phyloP scores from a whole-genome alignment of 2,888 invertebrate species.

The Andrena flavipes region DNA sequence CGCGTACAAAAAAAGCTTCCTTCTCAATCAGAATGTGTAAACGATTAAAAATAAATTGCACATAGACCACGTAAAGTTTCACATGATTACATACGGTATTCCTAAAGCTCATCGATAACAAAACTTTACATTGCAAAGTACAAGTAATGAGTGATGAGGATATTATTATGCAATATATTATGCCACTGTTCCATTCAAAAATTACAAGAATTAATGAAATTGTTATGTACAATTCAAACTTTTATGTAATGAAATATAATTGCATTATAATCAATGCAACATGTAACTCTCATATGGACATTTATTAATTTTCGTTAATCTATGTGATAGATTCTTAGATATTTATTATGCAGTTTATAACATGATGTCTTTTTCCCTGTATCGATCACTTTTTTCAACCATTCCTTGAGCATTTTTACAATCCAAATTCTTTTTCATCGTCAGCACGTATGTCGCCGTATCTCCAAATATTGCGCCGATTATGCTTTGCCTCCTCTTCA shows the following conservation, averaged over 20 bases:
- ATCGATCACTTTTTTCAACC: constrained; percentile 58
- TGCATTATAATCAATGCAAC: constrained; percentile 66
- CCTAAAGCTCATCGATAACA: constrained; percentile 47
- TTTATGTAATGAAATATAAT: constrained; percentile 68
- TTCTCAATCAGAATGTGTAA: constrained; percentile 40
- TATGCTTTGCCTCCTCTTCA: constrained; percentile 94
- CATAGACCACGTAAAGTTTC: constrained; percentile 50
- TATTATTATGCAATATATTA: constrained; percentile 56
- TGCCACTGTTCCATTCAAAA: constrained; percentile 51
- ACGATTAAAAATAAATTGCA: constrained; percentile 65
- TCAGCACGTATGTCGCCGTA: constrained; percentile 99
- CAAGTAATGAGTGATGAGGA: constrained; percentile 60
- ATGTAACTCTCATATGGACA: constrained; percentile 71
- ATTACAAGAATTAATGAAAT: constrained; percentile 69
- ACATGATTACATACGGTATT: constrained; percentile 21
- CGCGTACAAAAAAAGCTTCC: constrained; percentile 45
- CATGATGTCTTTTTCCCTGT: constrained; percentile 73
- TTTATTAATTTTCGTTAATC: constrained; percentile 71
- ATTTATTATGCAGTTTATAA: constrained; percentile 74
- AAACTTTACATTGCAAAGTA: constrained; percentile 53
- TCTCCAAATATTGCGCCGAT: constrained; percentile 96
- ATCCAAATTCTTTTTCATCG: constrained; percentile 90
- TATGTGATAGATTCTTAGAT: constrained; percentile 73
- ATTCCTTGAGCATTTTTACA: constrained; percentile 64
- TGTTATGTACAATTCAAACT: constrained; percentile 71